Conservation (phyloP, 2,113 vertebrate species). For the Meriones unguiculatus region DNA sequence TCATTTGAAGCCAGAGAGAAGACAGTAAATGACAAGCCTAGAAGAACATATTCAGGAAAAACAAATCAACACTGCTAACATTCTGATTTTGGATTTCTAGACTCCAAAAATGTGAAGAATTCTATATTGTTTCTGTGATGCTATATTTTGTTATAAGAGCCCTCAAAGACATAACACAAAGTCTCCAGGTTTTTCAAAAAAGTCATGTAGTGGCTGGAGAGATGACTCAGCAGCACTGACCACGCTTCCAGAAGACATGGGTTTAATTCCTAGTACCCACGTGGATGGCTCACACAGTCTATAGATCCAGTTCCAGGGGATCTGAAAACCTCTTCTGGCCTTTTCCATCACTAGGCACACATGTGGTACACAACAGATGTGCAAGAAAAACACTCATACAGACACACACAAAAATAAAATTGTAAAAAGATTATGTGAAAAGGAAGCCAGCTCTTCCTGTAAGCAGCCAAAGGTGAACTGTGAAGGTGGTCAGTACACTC, state of each 20-base stretch:
- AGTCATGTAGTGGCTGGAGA: not conserved
- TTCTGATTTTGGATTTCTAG: conserved; percentile 20
- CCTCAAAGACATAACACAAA: conserved; percentile 43
- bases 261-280: not conserved
- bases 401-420: not conserved
- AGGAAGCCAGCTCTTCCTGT: not conserved
- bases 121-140: conserved; percentile 13
- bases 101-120: conserved; percentile 58
- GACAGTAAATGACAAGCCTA: not conserved
- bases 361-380: too few species aligned
- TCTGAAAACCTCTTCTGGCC: not conserved
- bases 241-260: not conserved
- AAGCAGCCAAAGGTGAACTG: not conserved
- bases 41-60: conserved; percentile 22
- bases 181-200: not conserved
- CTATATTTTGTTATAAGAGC: not conserved
- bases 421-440: not conserved
- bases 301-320: not conserved
- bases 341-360: not conserved
- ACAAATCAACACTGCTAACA: not conserved
- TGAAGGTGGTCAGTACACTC: not conserved
- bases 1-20: conserved; percentile 8
- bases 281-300: not conserved
- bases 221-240: not conserved
- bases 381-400: not conserved